phyloP scores from a whole-genome alignment of 2,113 vertebrate species.

The Pimephales promelas region DNA sequence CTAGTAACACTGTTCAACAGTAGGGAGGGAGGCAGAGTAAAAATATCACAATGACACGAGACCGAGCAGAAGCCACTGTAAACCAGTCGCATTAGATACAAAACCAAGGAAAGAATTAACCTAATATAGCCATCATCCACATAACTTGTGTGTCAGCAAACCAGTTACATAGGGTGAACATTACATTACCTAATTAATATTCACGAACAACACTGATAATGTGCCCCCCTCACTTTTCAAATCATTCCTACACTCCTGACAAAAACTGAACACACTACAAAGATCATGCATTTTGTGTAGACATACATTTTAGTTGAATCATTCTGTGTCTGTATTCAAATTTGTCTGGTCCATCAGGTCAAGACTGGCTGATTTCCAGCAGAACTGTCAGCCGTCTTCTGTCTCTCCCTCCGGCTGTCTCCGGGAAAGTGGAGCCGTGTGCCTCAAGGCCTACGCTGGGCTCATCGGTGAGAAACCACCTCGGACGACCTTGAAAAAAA shows the following conservation, averaged over 20 bases:
- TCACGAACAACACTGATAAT: background rate
- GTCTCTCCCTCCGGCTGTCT: constrained; percentile 77
- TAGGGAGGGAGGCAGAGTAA: background rate
- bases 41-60: background rate
- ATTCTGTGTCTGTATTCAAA: background rate
- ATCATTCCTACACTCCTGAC: background rate
- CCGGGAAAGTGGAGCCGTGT: constrained; percentile 79
- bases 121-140: background rate
- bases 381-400: constrained; percentile 81
- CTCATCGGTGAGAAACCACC: constrained; percentile 83
- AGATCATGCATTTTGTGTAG: background rate
- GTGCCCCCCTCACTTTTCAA: background rate
- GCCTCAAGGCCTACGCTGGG: constrained; percentile 88
- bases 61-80: background rate
- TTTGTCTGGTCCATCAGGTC: constrained; percentile 75
- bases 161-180: background rate
- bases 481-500: constrained; percentile 32
- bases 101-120: background rate
- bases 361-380: constrained; percentile 89
- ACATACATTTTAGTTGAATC: constrained; percentile 4
- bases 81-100: background rate
- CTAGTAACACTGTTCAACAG: background rate
- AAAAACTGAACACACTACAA: background rate
- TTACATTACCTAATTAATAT: constrained; percentile 10
- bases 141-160: background rate